phyloP scores from a whole-genome alignment of 2,113 vertebrate genomes.

The Syngnathoides biaculeatus region DNA sequence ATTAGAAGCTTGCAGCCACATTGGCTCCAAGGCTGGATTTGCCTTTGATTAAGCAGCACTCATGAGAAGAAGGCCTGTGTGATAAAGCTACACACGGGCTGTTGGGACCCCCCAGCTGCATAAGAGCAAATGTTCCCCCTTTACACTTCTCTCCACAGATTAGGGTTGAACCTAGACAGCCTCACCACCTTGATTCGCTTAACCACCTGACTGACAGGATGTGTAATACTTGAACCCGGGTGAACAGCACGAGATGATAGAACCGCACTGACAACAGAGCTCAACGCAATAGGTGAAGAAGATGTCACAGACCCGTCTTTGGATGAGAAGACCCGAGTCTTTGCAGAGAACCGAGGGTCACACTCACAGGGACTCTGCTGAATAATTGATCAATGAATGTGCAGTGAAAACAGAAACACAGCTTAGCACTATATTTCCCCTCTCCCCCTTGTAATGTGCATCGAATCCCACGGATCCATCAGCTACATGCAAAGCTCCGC shows the following conservation, averaged over 20 bases:
- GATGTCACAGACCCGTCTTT: conserved; percentile 37
- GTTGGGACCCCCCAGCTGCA: conserved; percentile 47
- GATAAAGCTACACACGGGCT: conserved; percentile 52
- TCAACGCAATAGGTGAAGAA: conserved; percentile 1
- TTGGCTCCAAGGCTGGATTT: conserved; percentile 61
- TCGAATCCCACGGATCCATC: conserved; percentile 76
- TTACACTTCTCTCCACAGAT: conserved; percentile 45
- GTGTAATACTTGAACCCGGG: conserved; percentile 57
- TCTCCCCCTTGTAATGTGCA: conserved; percentile 70
- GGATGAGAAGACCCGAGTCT: conserved; percentile 35
- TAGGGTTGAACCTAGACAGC: conserved; percentile 45
- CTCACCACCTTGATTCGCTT: conserved; percentile 57
- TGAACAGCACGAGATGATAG: conserved; percentile 42
- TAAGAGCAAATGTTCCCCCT: conserved; percentile 18
- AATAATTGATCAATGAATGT: conserved; percentile 79
- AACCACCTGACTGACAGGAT: conserved; percentile 61
- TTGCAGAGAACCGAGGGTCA: conserved; percentile 67
- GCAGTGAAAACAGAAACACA: conserved; percentile 77
- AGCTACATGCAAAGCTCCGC: conserved; percentile 75
- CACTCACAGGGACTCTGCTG: conserved; percentile 66
- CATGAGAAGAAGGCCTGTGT: conserved; percentile 51
- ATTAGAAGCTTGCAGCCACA: conserved; percentile 66
- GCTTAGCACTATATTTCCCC: conserved; percentile 76
- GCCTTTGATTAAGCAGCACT: conserved; percentile 71
- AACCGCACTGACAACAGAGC: neutral